Evolutionary conservation across 2,113 vertebrate genomes (phyloP).

Genomic region (Bettongia penicillata): DNA sequence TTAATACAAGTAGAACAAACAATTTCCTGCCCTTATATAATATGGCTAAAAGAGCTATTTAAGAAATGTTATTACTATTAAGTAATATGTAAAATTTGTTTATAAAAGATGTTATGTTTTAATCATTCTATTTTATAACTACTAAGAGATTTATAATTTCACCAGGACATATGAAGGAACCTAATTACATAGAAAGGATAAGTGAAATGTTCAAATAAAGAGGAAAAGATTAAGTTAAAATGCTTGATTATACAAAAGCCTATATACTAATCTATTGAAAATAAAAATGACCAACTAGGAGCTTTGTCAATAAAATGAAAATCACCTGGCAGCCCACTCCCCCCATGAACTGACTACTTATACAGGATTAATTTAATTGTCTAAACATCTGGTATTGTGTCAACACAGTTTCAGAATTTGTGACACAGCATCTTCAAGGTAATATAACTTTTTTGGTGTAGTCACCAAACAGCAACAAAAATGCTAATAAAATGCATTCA

Average conservation of each 20-base stretch:
- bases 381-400: neutral
- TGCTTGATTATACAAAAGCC: neutral
- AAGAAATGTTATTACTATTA: slow-evolving; percentile 22
- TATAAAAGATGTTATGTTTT: neutral
- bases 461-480: slow-evolving; percentile 38
- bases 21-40: neutral
- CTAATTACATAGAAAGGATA: neutral
- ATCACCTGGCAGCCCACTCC: neutral
- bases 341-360: neutral
- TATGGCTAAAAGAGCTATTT: neutral
- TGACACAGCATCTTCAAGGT: neutral
- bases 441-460: neutral
- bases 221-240: slow-evolving; percentile 8
- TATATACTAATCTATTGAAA: neutral
- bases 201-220: slow-evolving; percentile 2
- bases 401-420: slow-evolving; percentile 7
- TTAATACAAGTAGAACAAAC: slow-evolving; percentile 7
- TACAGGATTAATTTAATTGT: neutral
- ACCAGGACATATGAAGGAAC: slow-evolving; percentile 2
- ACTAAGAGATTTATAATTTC: neutral
- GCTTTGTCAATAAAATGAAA: neutral
- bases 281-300: neutral
- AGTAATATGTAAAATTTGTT: neutral
- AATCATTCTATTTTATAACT: neutral
- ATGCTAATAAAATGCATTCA: slow-evolving; percentile 7